Percentiles rank a stretch among this genome's conserved stretches.
Conservation (phyloP, 2,797 vertebrate species). For the Pipistrellus pipistrellus region DNA sequence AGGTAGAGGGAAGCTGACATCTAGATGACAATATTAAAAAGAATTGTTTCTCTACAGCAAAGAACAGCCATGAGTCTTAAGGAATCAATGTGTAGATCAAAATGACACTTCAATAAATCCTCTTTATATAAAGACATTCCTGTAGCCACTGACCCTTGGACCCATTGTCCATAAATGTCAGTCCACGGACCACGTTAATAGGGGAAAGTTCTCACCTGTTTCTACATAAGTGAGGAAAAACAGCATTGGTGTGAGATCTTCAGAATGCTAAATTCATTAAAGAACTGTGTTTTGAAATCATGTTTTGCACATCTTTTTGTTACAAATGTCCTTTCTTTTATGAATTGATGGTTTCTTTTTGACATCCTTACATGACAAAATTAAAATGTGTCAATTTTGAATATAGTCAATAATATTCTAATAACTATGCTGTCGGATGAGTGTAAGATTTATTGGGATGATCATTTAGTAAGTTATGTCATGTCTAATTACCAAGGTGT, state of each 20-base stretch:
- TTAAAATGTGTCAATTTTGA: not conserved
- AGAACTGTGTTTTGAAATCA: conserved; percentile 20
- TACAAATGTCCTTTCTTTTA: conserved; percentile 1
- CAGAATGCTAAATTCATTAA: not conserved
- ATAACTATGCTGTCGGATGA: not conserved
- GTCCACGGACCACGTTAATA: not conserved
- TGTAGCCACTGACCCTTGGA: not conserved
- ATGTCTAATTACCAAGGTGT: not conserved
- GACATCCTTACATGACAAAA: not conserved
- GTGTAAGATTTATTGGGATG: not conserved
- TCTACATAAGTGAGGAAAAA: conserved; percentile 4
- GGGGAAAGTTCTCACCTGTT: not conserved
- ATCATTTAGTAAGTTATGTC: not conserved
- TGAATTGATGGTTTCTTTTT: conserved; percentile 11
- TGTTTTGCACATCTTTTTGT: not conserved
- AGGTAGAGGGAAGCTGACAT: not conserved
- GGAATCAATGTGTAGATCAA: conserved; percentile 33
- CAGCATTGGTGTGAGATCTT: not conserved
- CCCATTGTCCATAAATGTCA: not conserved
- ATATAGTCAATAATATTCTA: not conserved
- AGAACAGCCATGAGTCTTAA: not conserved
- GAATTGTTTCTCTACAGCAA: not conserved
- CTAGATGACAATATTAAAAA: not conserved
- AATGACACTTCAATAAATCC: not conserved
- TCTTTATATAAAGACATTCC: not conserved